A percentile compares a stretch with the other conserved stretches of the same genome.
These are phyloP conservation scores for Phrynocephalus forsythii DNA, from an alignment of 2,797 vertebrate genomes.

Conservation along the genomic window DNA sequence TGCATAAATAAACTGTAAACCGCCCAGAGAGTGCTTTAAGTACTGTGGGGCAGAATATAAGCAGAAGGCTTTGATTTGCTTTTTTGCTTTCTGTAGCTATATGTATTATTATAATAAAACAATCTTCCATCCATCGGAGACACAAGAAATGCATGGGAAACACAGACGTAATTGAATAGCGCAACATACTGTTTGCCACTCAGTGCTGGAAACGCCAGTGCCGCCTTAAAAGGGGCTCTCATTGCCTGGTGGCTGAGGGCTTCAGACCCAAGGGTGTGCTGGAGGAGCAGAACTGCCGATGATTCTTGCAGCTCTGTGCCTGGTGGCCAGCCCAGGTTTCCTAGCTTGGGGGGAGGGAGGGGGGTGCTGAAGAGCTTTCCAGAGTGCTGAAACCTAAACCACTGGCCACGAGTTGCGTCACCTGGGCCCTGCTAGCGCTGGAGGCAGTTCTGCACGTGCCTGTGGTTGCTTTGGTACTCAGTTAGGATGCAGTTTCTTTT, in stretches of 20 bases:
- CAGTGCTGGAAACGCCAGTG: no score
- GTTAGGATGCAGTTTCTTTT: no score
- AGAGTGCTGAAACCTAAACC: background rate
- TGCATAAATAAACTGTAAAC: no score
- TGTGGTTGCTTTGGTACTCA: no score
- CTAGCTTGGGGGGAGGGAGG: background rate
- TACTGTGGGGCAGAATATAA: no score
- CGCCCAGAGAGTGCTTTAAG: no score
- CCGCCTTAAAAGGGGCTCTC: no score
- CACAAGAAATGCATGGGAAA: background rate
- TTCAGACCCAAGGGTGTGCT: background rate
- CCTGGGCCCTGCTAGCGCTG: background rate
- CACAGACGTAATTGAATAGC: background rate
- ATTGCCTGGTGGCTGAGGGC: background rate
- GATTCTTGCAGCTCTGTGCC: background rate
- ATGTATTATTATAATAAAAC: no score
- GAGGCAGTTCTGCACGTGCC: background rate
- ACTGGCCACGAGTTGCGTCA: background rate
- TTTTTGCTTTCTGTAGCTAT: no score
- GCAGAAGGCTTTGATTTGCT: no score
- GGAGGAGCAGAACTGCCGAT: background rate
- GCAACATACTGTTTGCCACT: no score
- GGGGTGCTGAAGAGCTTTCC: background rate
- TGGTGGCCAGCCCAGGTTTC: background rate
- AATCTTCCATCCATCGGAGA: background rate